These are phyloP conservation scores for Euura saliciscinereae DNA, from an alignment of 1,140 invertebrate genomes.

Conservation along the genomic window DNA sequence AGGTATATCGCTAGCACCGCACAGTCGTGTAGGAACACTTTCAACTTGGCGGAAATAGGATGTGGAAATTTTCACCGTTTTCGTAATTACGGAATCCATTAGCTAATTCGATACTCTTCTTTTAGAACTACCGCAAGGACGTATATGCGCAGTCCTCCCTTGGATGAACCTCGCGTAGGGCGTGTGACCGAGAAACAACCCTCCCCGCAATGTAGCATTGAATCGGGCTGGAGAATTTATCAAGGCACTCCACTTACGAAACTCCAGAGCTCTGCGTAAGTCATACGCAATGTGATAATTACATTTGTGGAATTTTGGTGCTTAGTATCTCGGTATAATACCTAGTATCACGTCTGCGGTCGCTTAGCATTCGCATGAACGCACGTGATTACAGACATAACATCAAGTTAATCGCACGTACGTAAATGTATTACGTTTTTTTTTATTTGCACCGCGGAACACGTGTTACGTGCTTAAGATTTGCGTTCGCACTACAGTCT, in stretches of 20 bases:
- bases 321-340: not conserved
- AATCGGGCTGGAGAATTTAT: slow-evolving; percentile 1
- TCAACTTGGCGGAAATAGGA: not conserved
- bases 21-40: too few species aligned
- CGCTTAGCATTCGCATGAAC: not conserved
- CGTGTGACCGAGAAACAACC: not conserved
- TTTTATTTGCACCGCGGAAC: too few species aligned
- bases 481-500: not conserved
- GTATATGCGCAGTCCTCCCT: not conserved
- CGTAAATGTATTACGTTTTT: too few species aligned
- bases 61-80: not conserved
- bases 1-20: too few species aligned
- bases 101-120: not conserved
- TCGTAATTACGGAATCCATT: slow-evolving; percentile 7
- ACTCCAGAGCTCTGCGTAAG: not conserved
- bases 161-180: not conserved
- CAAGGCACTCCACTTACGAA: not conserved
- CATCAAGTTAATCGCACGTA: too few species aligned
- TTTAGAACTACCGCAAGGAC: not conserved
- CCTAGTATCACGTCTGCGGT: not conserved
- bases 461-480: too few species aligned
- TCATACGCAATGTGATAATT: slow-evolving; percentile 7
- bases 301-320: not conserved
- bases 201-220: not conserved
- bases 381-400: too few species aligned